Evolutionary conservation across 2,888 invertebrate species (phyloP).

Genomic region (Cerceris ruficornis): DNA sequence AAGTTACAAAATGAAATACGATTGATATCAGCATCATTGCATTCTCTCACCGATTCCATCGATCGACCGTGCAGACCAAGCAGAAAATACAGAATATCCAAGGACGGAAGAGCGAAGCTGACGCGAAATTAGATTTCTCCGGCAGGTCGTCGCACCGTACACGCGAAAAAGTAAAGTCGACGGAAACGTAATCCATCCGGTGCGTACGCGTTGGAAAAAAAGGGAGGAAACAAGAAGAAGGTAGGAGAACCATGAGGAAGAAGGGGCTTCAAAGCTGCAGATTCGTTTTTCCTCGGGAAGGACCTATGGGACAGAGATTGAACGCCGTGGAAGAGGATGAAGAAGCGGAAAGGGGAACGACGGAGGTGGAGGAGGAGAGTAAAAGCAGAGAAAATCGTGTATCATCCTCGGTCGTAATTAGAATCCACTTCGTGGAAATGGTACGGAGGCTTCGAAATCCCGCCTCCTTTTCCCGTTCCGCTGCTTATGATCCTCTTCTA

Average conservation of each 20-base stretch:
- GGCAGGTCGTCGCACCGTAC: slow-evolving; percentile 59
- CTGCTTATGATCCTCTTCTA: slow-evolving; percentile 47
- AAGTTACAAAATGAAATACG: no score
- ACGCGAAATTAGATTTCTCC: slow-evolving; percentile 68
- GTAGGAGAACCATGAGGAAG: slow-evolving; percentile 27
- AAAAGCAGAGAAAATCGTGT: slow-evolving; percentile 57
- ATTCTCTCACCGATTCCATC: slow-evolving; percentile 19
- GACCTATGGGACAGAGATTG: slow-evolving; percentile 17
- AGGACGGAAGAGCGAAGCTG: slow-evolving; percentile 46
- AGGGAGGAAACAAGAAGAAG: slow-evolving; percentile 28
- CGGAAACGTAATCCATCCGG: slow-evolving; percentile 65
- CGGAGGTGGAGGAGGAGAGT: slow-evolving; percentile 18
- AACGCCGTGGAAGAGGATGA: slow-evolving; percentile 12
- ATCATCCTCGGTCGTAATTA: slow-evolving; percentile 71
- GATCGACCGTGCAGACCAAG: slow-evolving; percentile 10
- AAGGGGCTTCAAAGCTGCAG: slow-evolving; percentile 8
- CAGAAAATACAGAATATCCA: slow-evolving; percentile 26
- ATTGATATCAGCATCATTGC: background rate
- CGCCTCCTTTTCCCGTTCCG: slow-evolving; percentile 28
- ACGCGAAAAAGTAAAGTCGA: slow-evolving; percentile 62
- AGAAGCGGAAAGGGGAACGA: slow-evolving; percentile 23
- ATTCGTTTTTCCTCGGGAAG: slow-evolving; percentile 35
- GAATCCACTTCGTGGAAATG: slow-evolving; percentile 73
- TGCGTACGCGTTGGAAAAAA: slow-evolving; percentile 24
- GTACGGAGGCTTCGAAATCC: slow-evolving; percentile 60